Percentiles rank a stretch among this genome's conserved stretches.
phyloP scores from a whole-genome alignment of 2,888 invertebrate species.

The Serripes groenlandicus region DNA sequence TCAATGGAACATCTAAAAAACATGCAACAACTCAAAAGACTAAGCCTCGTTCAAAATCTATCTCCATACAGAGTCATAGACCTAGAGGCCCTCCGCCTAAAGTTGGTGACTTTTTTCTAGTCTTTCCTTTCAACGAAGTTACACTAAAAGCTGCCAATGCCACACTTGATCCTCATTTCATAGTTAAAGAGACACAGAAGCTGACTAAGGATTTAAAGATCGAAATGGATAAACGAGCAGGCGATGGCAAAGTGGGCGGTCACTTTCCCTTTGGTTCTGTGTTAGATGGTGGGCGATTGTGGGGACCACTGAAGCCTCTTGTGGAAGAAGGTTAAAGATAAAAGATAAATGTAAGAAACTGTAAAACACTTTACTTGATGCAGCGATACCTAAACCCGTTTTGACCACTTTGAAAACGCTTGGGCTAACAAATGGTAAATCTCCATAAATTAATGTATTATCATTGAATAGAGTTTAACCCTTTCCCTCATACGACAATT shows the following conservation, averaged over 20 bases:
- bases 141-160: constrained; percentile 72
- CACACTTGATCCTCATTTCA: constrained; percentile 76
- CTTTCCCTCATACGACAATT: no score
- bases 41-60: constrained; percentile 39
- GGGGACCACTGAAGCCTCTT: constrained; percentile 72
- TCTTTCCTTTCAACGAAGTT: constrained; percentile 89
- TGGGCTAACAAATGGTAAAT: no score
- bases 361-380: neutral
- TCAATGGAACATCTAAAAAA: constrained; percentile 48
- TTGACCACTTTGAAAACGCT: no score
- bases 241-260: constrained; percentile 59
- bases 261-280: constrained; percentile 63
- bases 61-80: constrained; percentile 40
- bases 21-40: constrained; percentile 5
- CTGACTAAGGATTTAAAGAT: constrained; percentile 71
- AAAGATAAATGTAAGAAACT: neutral
- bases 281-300: constrained; percentile 62
- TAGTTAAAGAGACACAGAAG: constrained; percentile 80
- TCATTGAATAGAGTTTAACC: no score
- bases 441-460: no score
- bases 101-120: constrained; percentile 92
- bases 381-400: no score
- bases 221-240: constrained; percentile 61
- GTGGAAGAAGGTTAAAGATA: constrained; percentile 52
- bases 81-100: constrained; percentile 69